Conservation (phyloP, 2,797 vertebrate genomes). For the Tachyglossus aculeatus region DNA sequence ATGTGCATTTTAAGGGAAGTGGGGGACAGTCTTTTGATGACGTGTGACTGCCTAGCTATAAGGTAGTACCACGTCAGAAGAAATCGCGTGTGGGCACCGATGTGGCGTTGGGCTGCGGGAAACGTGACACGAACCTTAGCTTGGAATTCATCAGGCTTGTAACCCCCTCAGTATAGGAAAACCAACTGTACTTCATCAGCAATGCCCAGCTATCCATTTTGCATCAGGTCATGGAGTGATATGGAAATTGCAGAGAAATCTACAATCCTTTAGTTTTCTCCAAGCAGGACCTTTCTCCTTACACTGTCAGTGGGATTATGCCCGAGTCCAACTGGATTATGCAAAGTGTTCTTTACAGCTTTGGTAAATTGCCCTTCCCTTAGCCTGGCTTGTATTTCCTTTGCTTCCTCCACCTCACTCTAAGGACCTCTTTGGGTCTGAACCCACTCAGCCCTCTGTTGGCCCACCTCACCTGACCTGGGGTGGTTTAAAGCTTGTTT, state of each 20-base stretch:
- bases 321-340: not conserved
- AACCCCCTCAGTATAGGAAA: too few species aligned
- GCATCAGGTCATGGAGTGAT: not conserved
- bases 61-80: too few species aligned
- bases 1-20: too few species aligned
- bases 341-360: not conserved
- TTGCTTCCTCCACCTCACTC: constrained; percentile 53
- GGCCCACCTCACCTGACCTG: not conserved
- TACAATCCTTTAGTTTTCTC: not conserved
- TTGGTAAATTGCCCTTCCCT: not conserved
- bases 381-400: constrained; percentile 10
- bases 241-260: not conserved
- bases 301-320: not conserved
- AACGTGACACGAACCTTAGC: too few species aligned
- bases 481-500: constrained; percentile 25
- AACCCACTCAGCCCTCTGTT: not conserved
- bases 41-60: too few species aligned
- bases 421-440: constrained; percentile 8
- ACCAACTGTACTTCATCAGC: not conserved
- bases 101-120: too few species aligned
- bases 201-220: not conserved
- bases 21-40: too few species aligned
- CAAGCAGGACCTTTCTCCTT: not conserved
- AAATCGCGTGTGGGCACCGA: too few species aligned
- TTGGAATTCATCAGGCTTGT: too few species aligned